Base-by-base conservation (phyloP, 2,888 invertebrate species). In the Cyclophora punctaria region DNA sequence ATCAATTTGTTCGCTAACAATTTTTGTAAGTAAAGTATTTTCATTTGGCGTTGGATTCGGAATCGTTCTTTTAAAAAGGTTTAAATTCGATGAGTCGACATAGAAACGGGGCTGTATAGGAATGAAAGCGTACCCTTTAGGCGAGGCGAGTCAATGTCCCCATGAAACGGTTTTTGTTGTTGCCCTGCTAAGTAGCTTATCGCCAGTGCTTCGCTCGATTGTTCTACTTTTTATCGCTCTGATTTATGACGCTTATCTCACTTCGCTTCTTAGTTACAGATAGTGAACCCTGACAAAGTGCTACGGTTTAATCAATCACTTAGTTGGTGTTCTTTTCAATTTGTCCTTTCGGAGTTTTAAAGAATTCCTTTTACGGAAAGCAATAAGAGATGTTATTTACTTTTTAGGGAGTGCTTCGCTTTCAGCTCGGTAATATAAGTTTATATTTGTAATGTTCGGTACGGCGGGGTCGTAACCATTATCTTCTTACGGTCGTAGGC, bases 201-300 rank as follows among this genome's bases (percentile, higher is more conserved):
- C 61, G 62, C 53, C 58, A 59, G 52, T 47, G 47, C 51, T 59
- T 58, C 48, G 51, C 54, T 53, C 55, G 56, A 55, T 64, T 69
- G 68, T 66, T 65, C 64, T 58, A 71, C 64, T 74, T 75, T 75
- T 81, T 84, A 83, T 79, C 80, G 62, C 56, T 51, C 65, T 80
- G 81, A 84, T 83, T 83, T 81, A 84, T 80, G 71, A 63, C 61
- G 64, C 73, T 78, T 83, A 83, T 82, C 82, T 76, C 60, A 54
- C 60, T 64, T 60, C 59, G 62, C 65, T 69, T 60, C 66, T 64
- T 60, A 63, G 68, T 70, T 59, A 55, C 65, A 70, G 77, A 79
- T 78, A 78, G 71, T 67, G 68, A 64, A 66, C 62, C 64, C 61
- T 62, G 67, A 77, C 77, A 77, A 79, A 79, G 71, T 74, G 71